These are phyloP conservation scores for Lacanobia oleracea DNA, from an alignment of 2,888 invertebrate genomes.

Conservation along the genomic window DNA sequence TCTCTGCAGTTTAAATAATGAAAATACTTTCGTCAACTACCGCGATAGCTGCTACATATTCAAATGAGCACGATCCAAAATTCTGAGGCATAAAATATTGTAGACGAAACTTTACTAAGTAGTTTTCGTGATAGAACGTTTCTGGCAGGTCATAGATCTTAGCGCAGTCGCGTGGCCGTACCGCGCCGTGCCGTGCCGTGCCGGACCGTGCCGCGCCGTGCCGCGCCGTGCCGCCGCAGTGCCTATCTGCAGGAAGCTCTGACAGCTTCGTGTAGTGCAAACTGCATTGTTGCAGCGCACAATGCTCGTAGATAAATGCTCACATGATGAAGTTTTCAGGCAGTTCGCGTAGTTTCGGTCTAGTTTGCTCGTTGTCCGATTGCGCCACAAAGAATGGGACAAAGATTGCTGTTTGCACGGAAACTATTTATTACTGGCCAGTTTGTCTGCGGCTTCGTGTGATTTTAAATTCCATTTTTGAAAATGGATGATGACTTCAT, in stretches of 20 bases:
- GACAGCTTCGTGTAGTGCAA: slow-evolving; percentile 66
- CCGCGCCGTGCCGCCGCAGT: slow-evolving; percentile 56
- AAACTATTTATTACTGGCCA: slow-evolving; percentile 50
- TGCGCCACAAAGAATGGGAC: slow-evolving; percentile 56
- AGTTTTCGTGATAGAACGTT: slow-evolving; percentile 59
- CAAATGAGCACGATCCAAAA: slow-evolving; percentile 62
- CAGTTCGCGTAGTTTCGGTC: slow-evolving; percentile 47
- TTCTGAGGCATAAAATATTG: slow-evolving; percentile 56
- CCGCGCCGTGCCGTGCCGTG: slow-evolving; percentile 9
- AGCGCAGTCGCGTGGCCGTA: slow-evolving; percentile 43
- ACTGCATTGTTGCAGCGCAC: slow-evolving; percentile 64
- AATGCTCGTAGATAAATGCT: slow-evolving; percentile 61
- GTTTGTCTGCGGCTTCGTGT: slow-evolving; percentile 25
- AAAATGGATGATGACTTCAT: background rate
- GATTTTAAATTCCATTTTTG: slow-evolving; percentile 26
- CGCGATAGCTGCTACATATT: slow-evolving; percentile 53
- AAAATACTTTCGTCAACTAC: slow-evolving; percentile 61
- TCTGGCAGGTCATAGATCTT: slow-evolving; percentile 60
- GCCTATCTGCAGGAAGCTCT: slow-evolving; percentile 64
- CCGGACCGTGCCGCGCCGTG: slow-evolving; percentile 30
- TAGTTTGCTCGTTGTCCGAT: slow-evolving; percentile 55
- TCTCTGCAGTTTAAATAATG: slow-evolving; percentile 61
- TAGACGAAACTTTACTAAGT: slow-evolving; percentile 54
- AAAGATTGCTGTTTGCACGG: slow-evolving; percentile 43
- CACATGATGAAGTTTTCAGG: slow-evolving; percentile 61